Evolutionary conservation across 2,113 vertebrate species (phyloP), one percentile per base, ranked within the genome.

Genomic region (Falcunculus frontatus): DNA sequence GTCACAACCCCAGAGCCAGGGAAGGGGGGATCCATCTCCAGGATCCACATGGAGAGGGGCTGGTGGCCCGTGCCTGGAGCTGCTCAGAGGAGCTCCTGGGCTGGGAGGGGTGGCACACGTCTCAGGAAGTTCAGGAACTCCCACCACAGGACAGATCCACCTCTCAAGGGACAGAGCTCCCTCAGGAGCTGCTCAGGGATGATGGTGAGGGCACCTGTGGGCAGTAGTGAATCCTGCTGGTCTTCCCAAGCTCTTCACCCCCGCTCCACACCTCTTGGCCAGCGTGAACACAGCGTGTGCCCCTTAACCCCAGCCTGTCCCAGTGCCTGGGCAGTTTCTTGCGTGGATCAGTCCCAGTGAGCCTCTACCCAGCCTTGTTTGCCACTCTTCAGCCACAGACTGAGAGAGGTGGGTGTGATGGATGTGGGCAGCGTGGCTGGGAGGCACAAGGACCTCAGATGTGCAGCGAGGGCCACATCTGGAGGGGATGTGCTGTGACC

Each of bases 351-450:
- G 0, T 33, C 30, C 11, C 1, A 5, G 7, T 33, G 32, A 57
- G 39, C 33, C 62, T 53, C n/a, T 30, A 14, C 75, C 33, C 46
- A 65, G 50, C 46, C 35, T 50, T 27, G 35, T 65, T 44, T 74
- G 35, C 65, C 25, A 0, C 75, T 52, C 70, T 83, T n/a, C 33
- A n/a, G 62, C 73, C 42, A 10, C 44, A 62, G 56, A n/a, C 32
- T 15, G 35, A 33, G 47, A 18, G 53, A 75, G n/a, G 8, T 14
- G 44, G 44, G 19, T 75, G 44, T 33, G 49, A 18, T 44, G 62
- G 52, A 14, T 3, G 1, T 35, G 56, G 56, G 12, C 27, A 49
- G 33, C 0, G 0, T 6, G 25, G 20, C 73, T 53, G 25, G 57
- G 47, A 65, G 57, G n/a, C 65, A 41, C 26, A 8, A 50, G 56